Percentiles rank a stretch among this genome's conserved stretches.
Conservation (phyloP, 1,140 invertebrate genomes). For the Zaprionus inermis region DNA sequence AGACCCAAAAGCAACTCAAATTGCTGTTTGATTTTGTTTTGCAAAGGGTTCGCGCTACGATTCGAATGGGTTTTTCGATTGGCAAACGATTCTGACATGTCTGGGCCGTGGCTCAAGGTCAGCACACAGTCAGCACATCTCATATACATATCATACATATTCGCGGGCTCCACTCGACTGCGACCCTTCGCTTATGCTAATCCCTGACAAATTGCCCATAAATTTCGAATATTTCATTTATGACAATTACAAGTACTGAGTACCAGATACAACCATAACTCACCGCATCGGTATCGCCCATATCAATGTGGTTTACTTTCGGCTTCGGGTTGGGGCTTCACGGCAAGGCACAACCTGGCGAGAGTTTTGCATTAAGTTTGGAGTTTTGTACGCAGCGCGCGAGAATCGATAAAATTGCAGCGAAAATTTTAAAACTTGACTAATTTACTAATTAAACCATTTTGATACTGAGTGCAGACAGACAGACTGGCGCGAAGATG, state of each 20-base stretch:
- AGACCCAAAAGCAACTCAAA: conserved; percentile 48
- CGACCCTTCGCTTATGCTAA: conserved; percentile 35
- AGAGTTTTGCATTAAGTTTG: conserved; percentile 50
- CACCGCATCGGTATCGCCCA: conserved; percentile 81
- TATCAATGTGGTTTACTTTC: conserved; percentile 32
- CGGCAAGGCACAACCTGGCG: conserved; percentile 56
- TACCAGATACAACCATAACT: conserved; percentile 39
- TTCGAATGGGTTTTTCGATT: background rate
- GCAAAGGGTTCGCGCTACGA: conserved; percentile 54
- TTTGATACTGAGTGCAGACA: conserved; percentile 14
- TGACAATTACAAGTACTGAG: background rate
- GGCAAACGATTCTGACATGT: conserved; percentile 7
- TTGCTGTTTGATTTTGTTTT: conserved; percentile 78
- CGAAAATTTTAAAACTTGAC: conserved; percentile 19
- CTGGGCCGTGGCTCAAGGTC: conserved; percentile 56
- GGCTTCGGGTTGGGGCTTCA: conserved; percentile 30
- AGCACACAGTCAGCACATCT: conserved; percentile 21
- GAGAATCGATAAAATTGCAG: conserved; percentile 72
- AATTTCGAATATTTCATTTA: conserved; percentile 27
- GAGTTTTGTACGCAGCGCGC: background rate
- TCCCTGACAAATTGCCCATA: conserved; percentile 47
- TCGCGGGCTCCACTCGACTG: background rate
- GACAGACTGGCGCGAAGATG: background rate
- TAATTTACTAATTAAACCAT: conserved; percentile 38
- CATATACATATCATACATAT: conserved; percentile 11